These are phyloP conservation scores for Platalea minor DNA, from an alignment of 2,797 vertebrate species.

Conservation along the genomic window DNA sequence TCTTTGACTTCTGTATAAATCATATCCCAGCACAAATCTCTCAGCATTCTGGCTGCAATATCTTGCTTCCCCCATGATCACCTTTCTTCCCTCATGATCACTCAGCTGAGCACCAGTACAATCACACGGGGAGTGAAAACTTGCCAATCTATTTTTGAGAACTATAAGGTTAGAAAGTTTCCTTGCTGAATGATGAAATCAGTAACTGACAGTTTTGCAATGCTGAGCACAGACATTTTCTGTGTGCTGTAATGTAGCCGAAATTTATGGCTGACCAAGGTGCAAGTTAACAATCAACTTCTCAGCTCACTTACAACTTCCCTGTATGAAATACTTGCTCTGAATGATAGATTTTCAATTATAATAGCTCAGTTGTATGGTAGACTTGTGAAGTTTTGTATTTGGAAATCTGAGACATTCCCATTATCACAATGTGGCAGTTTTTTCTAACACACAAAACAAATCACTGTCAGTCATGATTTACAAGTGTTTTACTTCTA, in stretches of 20 bases:
- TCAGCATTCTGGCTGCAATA: background rate
- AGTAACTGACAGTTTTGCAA: background rate
- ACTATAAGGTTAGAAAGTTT: background rate
- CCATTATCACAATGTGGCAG: background rate
- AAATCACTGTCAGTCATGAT: slow-evolving; percentile 18
- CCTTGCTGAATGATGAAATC: background rate
- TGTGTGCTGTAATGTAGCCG: background rate
- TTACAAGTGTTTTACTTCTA: slow-evolving; percentile 27
- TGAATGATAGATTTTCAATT: slow-evolving; percentile 33
- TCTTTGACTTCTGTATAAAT: background rate
- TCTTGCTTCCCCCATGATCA: background rate
- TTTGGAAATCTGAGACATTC: slow-evolving; percentile 37
- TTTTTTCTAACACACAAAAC: slow-evolving; percentile 46
- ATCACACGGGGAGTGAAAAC: background rate
- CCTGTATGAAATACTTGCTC: slow-evolving; percentile 21
- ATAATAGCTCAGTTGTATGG: slow-evolving; percentile 15
- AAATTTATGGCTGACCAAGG: background rate
- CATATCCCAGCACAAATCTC: background rate
- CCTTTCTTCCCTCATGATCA: background rate
- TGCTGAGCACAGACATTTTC: background rate
- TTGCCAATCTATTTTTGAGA: background rate
- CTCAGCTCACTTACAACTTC: background rate
- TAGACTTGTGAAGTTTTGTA: slow-evolving; percentile 8
- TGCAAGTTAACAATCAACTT: background rate
- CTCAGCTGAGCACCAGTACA: background rate